Evolutionary conservation across 1,140 invertebrate species (phyloP).

Genomic region (Adelges cooleyi): DNA sequence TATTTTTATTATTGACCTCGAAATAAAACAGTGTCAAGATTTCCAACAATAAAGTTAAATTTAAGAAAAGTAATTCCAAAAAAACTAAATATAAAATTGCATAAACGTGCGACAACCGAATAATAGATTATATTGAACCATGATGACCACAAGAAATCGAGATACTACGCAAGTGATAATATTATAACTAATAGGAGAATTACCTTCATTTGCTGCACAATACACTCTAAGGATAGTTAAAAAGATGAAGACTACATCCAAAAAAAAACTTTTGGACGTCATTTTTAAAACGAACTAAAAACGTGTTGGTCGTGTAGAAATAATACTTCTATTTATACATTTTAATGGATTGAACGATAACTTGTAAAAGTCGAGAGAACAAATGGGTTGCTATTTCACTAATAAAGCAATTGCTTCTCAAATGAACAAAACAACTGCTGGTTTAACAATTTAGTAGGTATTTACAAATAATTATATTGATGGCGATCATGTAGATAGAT

Average conservation of each 20-base stretch:
- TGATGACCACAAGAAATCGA: no score
- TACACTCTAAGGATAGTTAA: neutral
- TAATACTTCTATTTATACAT: no score
- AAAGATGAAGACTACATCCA: neutral
- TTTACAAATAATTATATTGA: neutral
- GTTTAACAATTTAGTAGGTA: no score
- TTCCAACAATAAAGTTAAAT: neutral
- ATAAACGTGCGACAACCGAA: no score
- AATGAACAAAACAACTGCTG: neutral
- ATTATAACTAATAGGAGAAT: neutral
- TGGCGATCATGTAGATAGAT: slow-evolving; percentile 9
- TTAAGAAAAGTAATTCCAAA: neutral
- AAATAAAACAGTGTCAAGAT: neutral
- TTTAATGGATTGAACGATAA: no score
- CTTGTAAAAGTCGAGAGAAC: no score
- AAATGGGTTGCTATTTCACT: neutral
- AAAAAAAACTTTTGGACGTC: neutral
- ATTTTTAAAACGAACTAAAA: neutral
- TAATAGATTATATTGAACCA: no score
- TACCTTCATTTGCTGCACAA: neutral
- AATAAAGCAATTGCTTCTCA: neutral
- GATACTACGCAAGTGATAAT: neutral
- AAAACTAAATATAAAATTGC: neutral
- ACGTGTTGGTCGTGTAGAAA: no score
- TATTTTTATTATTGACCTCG: slow-evolving; percentile 6